These are phyloP conservation scores for Acanthiza pusilla DNA, from an alignment of 2,797 vertebrate genomes.

Conservation along the genomic window DNA sequence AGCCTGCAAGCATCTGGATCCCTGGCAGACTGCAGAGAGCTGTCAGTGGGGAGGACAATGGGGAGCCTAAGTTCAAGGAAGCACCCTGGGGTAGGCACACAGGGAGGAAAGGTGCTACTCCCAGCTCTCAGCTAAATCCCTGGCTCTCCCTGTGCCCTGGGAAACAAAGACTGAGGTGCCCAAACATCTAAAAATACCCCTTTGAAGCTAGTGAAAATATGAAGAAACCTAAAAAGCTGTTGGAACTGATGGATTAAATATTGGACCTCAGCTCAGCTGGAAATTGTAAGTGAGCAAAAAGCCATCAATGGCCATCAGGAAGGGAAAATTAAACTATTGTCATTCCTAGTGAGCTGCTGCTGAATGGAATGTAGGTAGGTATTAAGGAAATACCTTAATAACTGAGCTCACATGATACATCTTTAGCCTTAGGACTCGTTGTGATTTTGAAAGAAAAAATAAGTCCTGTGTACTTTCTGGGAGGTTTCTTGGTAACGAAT, in stretches of 20 bases:
- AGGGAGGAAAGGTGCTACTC: not conserved
- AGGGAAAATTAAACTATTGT: not conserved
- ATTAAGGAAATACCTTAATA: not conserved
- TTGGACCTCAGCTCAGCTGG: not conserved
- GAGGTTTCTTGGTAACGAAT: not conserved
- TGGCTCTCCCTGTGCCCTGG: not conserved
- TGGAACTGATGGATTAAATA: not conserved
- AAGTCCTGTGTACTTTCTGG: not conserved
- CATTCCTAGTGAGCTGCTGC: not conserved
- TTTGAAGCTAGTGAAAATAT: not conserved
- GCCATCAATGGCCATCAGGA: not conserved
- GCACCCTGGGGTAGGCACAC: not conserved
- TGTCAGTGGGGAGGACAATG: not conserved
- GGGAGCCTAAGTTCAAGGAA: not conserved
- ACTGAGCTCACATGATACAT: not conserved
- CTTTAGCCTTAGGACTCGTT: not conserved
- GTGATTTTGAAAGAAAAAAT: slow-evolving; percentile 17
- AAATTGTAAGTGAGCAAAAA: not conserved
- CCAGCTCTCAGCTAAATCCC: not conserved
- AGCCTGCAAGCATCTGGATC: not conserved
- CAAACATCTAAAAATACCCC: not conserved
- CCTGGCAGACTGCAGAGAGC: not conserved
- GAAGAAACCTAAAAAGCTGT: not conserved
- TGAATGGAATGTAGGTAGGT: not conserved
- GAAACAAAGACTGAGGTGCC: not conserved